phyloP scores from a whole-genome alignment of 2,888 invertebrate genomes.

The Hydraecia micacea region DNA sequence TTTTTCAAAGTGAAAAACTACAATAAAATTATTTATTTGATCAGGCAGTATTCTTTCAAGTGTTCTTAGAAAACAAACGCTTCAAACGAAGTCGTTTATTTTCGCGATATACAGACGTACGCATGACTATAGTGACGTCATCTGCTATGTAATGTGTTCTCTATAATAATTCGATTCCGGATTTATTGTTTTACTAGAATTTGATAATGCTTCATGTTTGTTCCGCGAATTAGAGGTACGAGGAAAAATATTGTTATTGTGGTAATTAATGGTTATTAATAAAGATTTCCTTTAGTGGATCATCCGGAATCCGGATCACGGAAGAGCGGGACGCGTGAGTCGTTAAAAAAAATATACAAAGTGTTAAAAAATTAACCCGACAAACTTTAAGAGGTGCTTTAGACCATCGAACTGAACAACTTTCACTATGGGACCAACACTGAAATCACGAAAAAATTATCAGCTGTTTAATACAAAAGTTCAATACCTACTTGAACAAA shows the following conservation, averaged over 20 bases:
- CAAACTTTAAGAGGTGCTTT: too few species aligned
- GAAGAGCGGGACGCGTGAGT: too few species aligned
- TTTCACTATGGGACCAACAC: too few species aligned
- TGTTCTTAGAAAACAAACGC: conserved; percentile 33
- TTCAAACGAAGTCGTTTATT: conserved; percentile 23
- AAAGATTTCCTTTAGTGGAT: background rate
- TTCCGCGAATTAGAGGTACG: conserved; percentile 23
- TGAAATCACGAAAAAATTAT: too few species aligned
- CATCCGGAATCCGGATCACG: too few species aligned
- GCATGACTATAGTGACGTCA: conserved; percentile 37
- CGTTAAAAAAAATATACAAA: too few species aligned
- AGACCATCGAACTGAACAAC: too few species aligned
- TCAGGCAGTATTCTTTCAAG: conserved; percentile 32
- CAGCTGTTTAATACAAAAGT: too few species aligned
- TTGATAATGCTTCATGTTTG: conserved; percentile 6
- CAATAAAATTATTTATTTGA: conserved; percentile 21
- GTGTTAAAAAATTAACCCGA: too few species aligned
- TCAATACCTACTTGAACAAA: too few species aligned
- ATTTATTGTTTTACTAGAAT: conserved; percentile 37
- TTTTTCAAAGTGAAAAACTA: conserved; percentile 32
- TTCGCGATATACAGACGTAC: background rate
- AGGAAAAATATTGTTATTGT: conserved; percentile 25
- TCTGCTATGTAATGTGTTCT: background rate
- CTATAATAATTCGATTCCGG: conserved; percentile 11
- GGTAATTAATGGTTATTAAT: conserved; percentile 3